Base-by-base conservation (phyloP, 2,888 invertebrate species). In the Galerucella calmariensis region DNA sequence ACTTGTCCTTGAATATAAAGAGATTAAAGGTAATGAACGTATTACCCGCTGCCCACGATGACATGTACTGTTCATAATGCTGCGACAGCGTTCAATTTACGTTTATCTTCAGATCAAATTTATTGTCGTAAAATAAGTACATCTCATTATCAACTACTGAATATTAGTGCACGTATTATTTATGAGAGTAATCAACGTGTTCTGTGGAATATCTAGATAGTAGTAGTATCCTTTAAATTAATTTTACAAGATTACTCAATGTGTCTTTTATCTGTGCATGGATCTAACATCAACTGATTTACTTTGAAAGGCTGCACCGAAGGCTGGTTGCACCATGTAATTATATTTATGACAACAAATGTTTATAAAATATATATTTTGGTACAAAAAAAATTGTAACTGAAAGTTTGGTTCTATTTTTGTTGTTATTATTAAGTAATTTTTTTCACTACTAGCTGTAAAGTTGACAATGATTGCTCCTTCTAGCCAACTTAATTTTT, bases 1-100 rank as follows among this genome's bases (percentile, higher is more conserved):
- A 53, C 53, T 14, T n/a, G 53, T n/a, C 53, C 53, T 53, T 53
- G 53, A 14, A 53, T 12, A 46, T 12, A 46, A 12, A 46, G 46
- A 46, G 46, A 12, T 53, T 53, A 53, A 53, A 53, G n/a, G n/a
- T 53, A 53, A 53, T 53, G 16, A 53, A 53, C 53, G 48, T 53
- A 53, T n/a, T 53, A 53, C 6, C 4, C n/a, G 53, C 53, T 53
- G n/a, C 53, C 53, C 53, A 53, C 53, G 53, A 53, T 53, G 46
- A 46, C 46, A 14, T 53, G 53, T 53, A 53, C n/a, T 53, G 14
- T 53, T 53, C 2, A 12, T n/a, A n/a, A n/a, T n/a, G 14, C n/a
- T 20, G 20, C 20, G 53, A 53, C 53, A 53, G 8, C 53, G 53
- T n/a, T n/a, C n/a, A 53, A 46, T 46, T 10, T 46, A 11, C 2